Base-by-base conservation (phyloP, 2,113 vertebrate species). In the Oxyura jamaicensis region DNA sequence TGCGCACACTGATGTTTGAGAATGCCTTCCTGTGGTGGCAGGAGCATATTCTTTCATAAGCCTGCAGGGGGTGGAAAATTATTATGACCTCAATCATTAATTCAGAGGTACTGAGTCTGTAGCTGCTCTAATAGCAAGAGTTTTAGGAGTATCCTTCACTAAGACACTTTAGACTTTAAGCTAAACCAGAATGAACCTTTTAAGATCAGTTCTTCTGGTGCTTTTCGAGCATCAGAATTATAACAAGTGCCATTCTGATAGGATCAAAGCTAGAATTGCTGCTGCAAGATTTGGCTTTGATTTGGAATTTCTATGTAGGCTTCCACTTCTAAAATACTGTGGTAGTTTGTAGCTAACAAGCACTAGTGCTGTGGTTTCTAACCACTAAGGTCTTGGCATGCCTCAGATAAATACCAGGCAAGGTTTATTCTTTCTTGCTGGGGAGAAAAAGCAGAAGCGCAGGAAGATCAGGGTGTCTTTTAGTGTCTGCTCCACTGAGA, bases 11-110 rank as follows among this genome's bases (percentile, higher is more conserved):
- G 36, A 36, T 69, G 4, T 62, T 63, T 78, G 33, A 91, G 29
- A 72, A 75, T 0, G 0, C 56, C 69, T 13, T 77, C 7, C 22
- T 1, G 0, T 33, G 16, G 10, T 39, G 8, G 20, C 22, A 3
- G 26, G 18, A 77, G 13, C 21, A 21, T n/a, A 4, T 72, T 69
- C n/a, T 60, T 80, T 71, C 22, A 1, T 2, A n/a, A 74, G 20
- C 56, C 56, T 78, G 29, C 60, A 88, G 42, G 22, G 25, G 29
- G 39, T 75, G 7, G 48, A 81, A 83, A 88, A 60, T 74, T 23
- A 41, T 29, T 84, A 63, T 59, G 23, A 12, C 46, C 11, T 93
- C 52, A 68, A 39, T 33, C 11, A 28, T 68, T 41, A 63, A 68
- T 56, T 79, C 58, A 44, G 58, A 91, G 16, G 7, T 87, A 14